phyloP scores from a whole-genome alignment of 2,888 invertebrate species.

The Petrolisthes manimaculis region DNA sequence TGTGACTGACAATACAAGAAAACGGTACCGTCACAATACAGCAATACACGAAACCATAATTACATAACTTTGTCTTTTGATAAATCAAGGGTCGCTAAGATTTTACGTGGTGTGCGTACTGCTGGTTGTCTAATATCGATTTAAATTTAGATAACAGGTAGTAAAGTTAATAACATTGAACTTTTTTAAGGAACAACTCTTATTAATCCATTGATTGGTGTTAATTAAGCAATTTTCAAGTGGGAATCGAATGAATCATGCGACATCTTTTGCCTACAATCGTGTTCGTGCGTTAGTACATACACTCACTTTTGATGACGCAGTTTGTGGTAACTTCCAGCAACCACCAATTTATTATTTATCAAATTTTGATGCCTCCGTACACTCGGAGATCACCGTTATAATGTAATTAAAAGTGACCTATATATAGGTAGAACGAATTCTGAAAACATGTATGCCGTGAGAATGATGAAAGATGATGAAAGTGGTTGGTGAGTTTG shows the following conservation, averaged over 20 bases:
- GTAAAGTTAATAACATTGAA: too few relatives aligned
- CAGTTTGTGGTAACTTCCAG: neutral
- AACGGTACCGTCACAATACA: too few relatives aligned
- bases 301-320: conserved; percentile 21
- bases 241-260: conserved; percentile 14
- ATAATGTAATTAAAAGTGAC: neutral
- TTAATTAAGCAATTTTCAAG: neutral
- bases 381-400: neutral
- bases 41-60: too few relatives aligned
- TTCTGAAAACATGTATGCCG: neutral
- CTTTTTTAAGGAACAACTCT: too few relatives aligned
- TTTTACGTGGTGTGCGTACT: too few relatives aligned
- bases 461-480: neutral
- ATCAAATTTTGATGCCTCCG: neutral
- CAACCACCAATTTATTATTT: neutral
- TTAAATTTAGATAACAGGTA: too few relatives aligned
- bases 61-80: too few relatives aligned
- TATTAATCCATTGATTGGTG: too few relatives aligned
- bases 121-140: too few relatives aligned
- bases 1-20: too few relatives aligned
- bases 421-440: neutral
- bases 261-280: conserved; percentile 9
- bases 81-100: too few relatives aligned
- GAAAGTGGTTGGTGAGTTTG: neutral
- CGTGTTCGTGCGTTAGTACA: conserved; percentile 8